These are phyloP conservation scores for Sibirionetta formosa DNA, from an alignment of 2,797 vertebrate species.

Conservation along the genomic window DNA sequence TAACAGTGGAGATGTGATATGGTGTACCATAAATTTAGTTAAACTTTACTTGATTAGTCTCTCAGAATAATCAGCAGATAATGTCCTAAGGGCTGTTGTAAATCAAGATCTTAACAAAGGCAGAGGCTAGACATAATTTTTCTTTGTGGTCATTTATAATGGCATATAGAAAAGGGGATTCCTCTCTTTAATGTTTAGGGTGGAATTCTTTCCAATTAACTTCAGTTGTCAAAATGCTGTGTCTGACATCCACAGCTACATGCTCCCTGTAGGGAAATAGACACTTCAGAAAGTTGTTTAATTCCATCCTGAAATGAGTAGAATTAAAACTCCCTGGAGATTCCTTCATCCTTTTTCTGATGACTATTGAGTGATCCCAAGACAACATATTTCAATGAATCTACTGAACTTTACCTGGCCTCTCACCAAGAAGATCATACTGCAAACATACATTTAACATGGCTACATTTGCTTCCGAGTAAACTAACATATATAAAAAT, in stretches of 20 bases:
- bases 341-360: neutral
- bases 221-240: neutral
- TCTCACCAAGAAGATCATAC: neutral
- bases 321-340: neutral
- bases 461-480: neutral
- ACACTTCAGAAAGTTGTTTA: conserved; percentile 2
- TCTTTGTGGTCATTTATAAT: conserved; percentile 3
- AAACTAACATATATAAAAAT: neutral
- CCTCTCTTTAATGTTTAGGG: neutral
- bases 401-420: neutral
- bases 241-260: neutral
- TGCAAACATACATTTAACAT: neutral
- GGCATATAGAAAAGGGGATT: neutral
- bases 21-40: conserved; percentile 1
- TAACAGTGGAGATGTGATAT: neutral
- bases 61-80: neutral
- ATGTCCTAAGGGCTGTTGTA: neutral
- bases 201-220: neutral
- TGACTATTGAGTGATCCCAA: neutral
- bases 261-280: neutral
- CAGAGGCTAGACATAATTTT: neutral
- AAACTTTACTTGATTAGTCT: neutral
- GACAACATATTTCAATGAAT: neutral
- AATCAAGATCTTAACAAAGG: conserved; percentile 24
- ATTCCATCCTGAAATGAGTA: neutral